Conservation (phyloP, 1,140 invertebrate genomes). For the Pseudoatta argentina region DNA sequence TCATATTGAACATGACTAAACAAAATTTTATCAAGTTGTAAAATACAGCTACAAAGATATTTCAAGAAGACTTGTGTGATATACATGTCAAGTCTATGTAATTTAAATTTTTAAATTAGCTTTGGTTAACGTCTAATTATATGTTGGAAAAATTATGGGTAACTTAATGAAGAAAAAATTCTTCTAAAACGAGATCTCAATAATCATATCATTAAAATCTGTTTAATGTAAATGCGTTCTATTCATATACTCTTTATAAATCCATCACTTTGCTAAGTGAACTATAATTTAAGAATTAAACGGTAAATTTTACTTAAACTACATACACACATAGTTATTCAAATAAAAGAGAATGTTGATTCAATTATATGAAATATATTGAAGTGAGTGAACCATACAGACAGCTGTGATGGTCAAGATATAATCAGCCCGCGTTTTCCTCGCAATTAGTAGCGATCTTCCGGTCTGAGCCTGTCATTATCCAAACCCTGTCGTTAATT, state of each 20-base stretch:
- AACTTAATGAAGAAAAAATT: not conserved
- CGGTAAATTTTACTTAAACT: not conserved
- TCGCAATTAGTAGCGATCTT: constrained; percentile 67
- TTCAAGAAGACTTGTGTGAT: not conserved
- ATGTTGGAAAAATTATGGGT: not conserved
- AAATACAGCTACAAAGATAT: not conserved
- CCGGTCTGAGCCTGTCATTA: constrained; percentile 56
- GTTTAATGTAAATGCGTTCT: not conserved
- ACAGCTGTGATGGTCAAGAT: constrained; percentile 39
- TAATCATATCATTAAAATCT: not conserved
- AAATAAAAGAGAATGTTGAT: not conserved
- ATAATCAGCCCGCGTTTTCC: constrained; percentile 48
- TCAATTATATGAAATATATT: constrained; percentile 12
- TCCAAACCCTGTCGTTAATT: constrained; percentile 57
- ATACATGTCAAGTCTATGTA: not conserved
- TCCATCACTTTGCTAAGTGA: not conserved
- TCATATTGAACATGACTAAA: constrained; percentile 40
- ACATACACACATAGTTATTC: not conserved
- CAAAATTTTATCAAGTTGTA: constrained; percentile 2
- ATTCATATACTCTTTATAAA: not conserved
- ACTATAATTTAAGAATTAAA: not conserved
- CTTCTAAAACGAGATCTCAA: not conserved
- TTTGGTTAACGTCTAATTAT: not conserved
- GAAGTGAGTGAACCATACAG: not conserved
- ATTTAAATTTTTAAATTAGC: not conserved